Base-by-base conservation (phyloP, 2,797 vertebrate species). In the Hydrocynus forskahlii region DNA sequence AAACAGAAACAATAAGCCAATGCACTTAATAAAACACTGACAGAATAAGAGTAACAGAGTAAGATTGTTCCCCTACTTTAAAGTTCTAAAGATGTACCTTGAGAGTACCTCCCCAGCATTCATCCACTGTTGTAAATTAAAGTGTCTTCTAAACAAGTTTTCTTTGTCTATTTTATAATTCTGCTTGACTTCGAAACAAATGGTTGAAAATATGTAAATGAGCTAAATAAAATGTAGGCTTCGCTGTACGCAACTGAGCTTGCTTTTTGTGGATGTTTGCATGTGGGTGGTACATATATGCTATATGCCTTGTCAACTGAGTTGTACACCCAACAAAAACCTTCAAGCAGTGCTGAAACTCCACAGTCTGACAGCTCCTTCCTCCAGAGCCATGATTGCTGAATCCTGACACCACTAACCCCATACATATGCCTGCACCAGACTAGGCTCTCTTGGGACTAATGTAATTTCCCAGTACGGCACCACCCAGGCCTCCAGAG, bases 381-480 rank as follows among this genome's bases (percentile, higher is more conserved):
- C 55, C 17, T 38, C 29, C 54, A 16, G 19, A 74, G 54, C 43
- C 59, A 74, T 59, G 55, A 74, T 43, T 35, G 43, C 54, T 14
- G 29, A 40, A 40, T 74, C 71, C 55, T 74, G 71, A 74, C 71
- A 59, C n/a, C 19, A 74, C 71, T 74, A 74, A 74, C 71, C 71
- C 19, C 17, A 43, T 19, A 38, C 71, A 57, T 73, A 73, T 60
- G 62, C 38, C 57, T 79, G 69, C 35, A 5, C 54, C 38, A 63
- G 59, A 62, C 66, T 71, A 10, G 29, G 40, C 48, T 82, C 75
- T 43, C 67, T 16, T 40, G 75, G 35, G 80, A 77, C 35, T 10
- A 25, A 77, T 71, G 74, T 72, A 70, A 82, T 82, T 71, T 76
- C 59, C 66, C 72, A 60, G 38, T 23, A 21, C 43, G 40, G 64